Evolutionary conservation across 2,888 invertebrate genomes (phyloP).

Genomic region (Machimus rusticus): DNA sequence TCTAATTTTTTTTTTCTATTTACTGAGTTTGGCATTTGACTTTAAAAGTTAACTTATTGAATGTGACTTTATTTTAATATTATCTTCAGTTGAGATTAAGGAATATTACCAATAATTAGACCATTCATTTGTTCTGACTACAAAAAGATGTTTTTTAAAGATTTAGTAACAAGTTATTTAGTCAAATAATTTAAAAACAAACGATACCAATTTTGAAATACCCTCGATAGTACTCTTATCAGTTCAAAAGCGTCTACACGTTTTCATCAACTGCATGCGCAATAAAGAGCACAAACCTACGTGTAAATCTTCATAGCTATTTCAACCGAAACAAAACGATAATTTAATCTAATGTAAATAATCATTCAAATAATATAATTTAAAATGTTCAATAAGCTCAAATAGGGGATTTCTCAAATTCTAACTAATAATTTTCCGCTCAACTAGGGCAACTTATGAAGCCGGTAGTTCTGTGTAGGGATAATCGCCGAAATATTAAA

Average conservation of each 20-base stretch:
- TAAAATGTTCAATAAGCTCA: background rate
- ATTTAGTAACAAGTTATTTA: too few relatives aligned
- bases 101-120: too few relatives aligned
- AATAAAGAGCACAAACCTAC: background rate
- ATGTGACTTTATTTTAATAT: background rate
- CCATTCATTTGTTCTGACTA: too few relatives aligned
- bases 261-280: background rate
- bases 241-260: background rate
- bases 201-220: background rate
- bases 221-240: background rate
- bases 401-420: background rate
- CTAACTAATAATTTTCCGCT: background rate
- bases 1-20: background rate
- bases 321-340: background rate
- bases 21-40: background rate
- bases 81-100: background rate
- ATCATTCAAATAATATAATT: background rate
- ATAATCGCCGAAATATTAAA: conserved; percentile 47
- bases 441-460: background rate
- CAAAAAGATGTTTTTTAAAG: too few relatives aligned
- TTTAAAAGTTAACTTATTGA: background rate
- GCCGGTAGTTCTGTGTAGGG: background rate
- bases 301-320: background rate
- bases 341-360: background rate
- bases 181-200: background rate